Percentiles rank a stretch among this genome's conserved stretches.
Evolutionary conservation across 2,888 invertebrate genomes (phyloP).

Genomic region (Blomia tropicalis): DNA sequence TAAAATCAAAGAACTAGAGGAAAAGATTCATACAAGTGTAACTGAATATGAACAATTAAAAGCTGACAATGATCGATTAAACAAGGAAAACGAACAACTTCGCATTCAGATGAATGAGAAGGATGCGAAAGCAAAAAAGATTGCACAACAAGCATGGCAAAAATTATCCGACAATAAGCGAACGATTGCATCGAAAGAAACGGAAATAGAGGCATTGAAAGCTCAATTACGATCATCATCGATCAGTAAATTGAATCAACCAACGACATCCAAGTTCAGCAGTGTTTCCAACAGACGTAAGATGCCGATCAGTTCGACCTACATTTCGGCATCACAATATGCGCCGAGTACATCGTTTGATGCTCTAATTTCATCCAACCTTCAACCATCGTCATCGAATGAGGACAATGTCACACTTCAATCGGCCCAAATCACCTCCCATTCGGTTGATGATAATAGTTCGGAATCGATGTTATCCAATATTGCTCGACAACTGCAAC

Average conservation of each 20-base stretch:
- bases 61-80: constrained; percentile 31
- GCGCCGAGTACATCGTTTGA: constrained; percentile 9
- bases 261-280: neutral
- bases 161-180: constrained; percentile 12
- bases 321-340: neutral
- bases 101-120: constrained; percentile 27
- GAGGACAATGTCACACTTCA: constrained; percentile 8
- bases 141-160: constrained; percentile 26
- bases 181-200: neutral
- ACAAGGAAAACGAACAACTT: constrained; percentile 25
- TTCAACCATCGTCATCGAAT: constrained; percentile 13
- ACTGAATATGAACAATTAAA: constrained; percentile 34
- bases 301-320: constrained; percentile 1
- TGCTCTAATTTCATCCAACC: neutral
- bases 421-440: constrained; percentile 9
- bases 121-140: constrained; percentile 30
- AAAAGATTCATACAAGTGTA: constrained; percentile 28
- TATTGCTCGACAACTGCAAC: neutral
- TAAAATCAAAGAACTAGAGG: constrained; percentile 39
- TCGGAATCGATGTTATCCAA: constrained; percentile 40
- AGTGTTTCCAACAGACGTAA: neutral
- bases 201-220: neutral
- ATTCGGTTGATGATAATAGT: constrained; percentile 3
- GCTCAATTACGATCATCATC: neutral
- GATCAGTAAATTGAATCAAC: neutral